Evolutionary conservation across 2,888 invertebrate species (phyloP), one percentile per base, ranked within the genome.

Genomic region (Clepsis dumicolana): DNA sequence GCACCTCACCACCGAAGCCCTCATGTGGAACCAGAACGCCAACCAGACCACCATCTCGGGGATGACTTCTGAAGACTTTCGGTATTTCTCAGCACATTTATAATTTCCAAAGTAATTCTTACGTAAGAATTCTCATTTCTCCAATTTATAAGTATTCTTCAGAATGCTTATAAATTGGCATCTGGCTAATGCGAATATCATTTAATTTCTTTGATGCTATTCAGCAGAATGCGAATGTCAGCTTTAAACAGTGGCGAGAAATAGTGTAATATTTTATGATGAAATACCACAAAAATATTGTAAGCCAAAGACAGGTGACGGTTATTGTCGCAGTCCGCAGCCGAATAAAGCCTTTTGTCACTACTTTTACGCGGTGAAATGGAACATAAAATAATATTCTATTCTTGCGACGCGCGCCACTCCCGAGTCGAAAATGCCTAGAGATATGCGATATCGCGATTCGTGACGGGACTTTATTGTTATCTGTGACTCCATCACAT

Each of bases 1-100:
- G 1, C 99, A 99, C 87, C 95, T 99, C 65, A 99, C 99, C 48
- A 99, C 99, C 0, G 99, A 99, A 88, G 99, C 99, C 24, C 95
- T 99, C 53, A 99, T 99, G 98, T 97, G 99, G 96, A 99, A 99
- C 91, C 98, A 98, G 86, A 98, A 99, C 89, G 89, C 94, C 50
- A 96, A 97, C 85, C 97, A 97, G 88, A 96, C 96, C 73, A 99
- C 99, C 66, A 97, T 98, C 80, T 99, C 99, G 48, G 98, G 98
- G 74, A 98, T 98, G 98, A 98, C 98, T 2, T 97, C 98, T 0
- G 97, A 97, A 80, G 96, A 98, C 85, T 99, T 99, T 91, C 91
- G 95, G 95, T 95, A 78, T 68, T 64, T 52, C 44, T 44, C 41
- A 27, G 38, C 18, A 59, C 52, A 57, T 21, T 53, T 32, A 18